Evolutionary conservation across 2,888 invertebrate genomes (phyloP).

Genomic region (Diaprepes abbreviatus): DNA sequence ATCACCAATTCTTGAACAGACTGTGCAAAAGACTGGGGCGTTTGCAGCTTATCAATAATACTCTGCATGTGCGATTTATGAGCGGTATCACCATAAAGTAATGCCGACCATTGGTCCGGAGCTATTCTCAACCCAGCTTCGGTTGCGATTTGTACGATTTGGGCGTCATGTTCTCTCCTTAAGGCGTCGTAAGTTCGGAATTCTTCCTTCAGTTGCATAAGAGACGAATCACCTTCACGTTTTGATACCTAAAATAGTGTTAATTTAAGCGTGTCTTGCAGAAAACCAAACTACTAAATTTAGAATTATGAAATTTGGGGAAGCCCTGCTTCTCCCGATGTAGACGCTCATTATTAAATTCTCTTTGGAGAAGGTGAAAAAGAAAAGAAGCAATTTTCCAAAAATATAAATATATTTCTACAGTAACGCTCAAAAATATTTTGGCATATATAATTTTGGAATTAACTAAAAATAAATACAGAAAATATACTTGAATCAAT

Average conservation of each 20-base stretch:
- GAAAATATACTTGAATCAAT: too few species aligned
- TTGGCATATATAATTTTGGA: too few species aligned
- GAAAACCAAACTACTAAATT: too few species aligned
- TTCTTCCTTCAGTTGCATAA: constrained; percentile 98
- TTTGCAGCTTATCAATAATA: constrained; percentile 91
- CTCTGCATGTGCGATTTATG: constrained; percentile 99
- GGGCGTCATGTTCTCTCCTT: constrained; percentile 96
- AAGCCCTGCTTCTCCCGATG: too few species aligned
- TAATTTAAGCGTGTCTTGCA: too few species aligned
- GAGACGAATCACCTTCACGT: constrained; percentile 94
- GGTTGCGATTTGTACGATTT: constrained; percentile 98
- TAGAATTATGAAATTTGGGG: too few species aligned
- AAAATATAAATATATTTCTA: too few species aligned
- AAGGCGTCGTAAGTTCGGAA: constrained; percentile 95
- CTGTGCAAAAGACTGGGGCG: constrained; percentile 92
- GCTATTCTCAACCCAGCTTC: constrained; percentile 97
- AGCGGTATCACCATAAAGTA: constrained; percentile 94
- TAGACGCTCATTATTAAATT: too few species aligned
- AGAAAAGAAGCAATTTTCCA: too few species aligned
- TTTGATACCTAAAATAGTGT: constrained; percentile 91
- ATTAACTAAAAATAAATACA: too few species aligned
- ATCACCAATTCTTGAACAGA: constrained; percentile 93
- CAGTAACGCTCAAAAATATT: too few species aligned
- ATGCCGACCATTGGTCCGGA: constrained; percentile 98
- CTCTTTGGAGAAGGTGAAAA: too few species aligned